Evolutionary conservation across 2,888 invertebrate genomes (phyloP).

Genomic region (Hirtodrosophila trivittata): DNA sequence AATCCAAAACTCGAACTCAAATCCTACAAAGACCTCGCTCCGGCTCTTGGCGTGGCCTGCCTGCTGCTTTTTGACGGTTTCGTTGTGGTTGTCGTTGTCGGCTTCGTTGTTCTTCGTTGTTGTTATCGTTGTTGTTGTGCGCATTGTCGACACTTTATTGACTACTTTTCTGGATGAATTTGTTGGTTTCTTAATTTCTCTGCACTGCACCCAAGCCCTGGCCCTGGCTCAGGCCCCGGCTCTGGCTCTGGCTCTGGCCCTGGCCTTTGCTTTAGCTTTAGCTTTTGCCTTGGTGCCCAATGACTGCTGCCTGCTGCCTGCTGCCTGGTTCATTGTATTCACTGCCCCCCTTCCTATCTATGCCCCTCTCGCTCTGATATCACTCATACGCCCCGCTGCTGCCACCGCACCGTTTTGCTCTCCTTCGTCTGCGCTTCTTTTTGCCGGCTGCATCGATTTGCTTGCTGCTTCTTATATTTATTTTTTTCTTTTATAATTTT

Average conservation of each 20-base stretch:
- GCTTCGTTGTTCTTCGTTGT: slow-evolving; percentile 28
- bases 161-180: slow-evolving; percentile 82
- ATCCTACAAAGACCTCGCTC: neutral
- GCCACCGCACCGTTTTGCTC: slow-evolving; percentile 27
- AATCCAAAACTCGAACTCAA: neutral
- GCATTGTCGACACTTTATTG: slow-evolving; percentile 81
- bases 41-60: slow-evolving; percentile 56
- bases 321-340: slow-evolving; percentile 37
- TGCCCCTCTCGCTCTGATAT: slow-evolving; percentile 52
- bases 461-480: slow-evolving; percentile 43
- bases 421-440: slow-evolving; percentile 49
- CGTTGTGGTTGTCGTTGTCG: slow-evolving; percentile 50
- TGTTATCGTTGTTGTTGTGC: slow-evolving; percentile 57
- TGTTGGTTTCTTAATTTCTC: slow-evolving; percentile 80
- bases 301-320: neutral
- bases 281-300: slow-evolving; percentile 14
- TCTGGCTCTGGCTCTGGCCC: slow-evolving; percentile 25
- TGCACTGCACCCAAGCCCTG: slow-evolving; percentile 57
- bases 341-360: slow-evolving; percentile 11
- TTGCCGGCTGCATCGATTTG: slow-evolving; percentile 72
- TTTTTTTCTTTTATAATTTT: slow-evolving; percentile 67
- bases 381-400: slow-evolving; percentile 73
- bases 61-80: slow-evolving; percentile 79
- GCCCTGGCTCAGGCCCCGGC: slow-evolving; percentile 13
- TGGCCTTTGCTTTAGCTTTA: slow-evolving; percentile 22